Percentiles rank a stretch among this genome's conserved stretches.
These are phyloP conservation scores for Epinotia nisella DNA, from an alignment of 2,888 invertebrate genomes.

Conservation along the genomic window DNA sequence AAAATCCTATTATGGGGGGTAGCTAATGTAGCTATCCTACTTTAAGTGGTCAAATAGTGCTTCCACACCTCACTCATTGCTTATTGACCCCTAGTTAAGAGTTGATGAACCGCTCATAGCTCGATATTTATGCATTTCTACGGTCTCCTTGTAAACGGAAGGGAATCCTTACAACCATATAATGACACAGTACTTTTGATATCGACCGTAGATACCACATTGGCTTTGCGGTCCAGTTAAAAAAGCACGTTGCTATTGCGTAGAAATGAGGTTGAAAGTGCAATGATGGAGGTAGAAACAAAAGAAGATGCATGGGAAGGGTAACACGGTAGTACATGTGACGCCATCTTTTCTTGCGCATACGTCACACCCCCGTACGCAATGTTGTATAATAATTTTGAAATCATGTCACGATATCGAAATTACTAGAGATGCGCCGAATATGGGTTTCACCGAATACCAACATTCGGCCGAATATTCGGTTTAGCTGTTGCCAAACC, in stretches of 20 bases:
- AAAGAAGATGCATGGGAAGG: constrained; percentile 27
- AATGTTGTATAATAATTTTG: constrained; percentile 19
- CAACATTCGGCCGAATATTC: too few relatives aligned
- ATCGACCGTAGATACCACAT: constrained; percentile 57
- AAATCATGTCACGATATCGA: constrained; percentile 13
- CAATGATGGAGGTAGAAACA: not conserved
- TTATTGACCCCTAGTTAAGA: constrained; percentile 57
- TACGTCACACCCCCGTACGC: constrained; percentile 33
- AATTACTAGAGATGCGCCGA: too few relatives aligned
- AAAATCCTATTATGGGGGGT: constrained; percentile 43
- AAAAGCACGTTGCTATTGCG: not conserved
- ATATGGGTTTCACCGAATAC: too few relatives aligned
- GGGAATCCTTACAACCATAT: constrained; percentile 63
- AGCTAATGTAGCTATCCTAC: constrained; percentile 1
- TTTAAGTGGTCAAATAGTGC: constrained; percentile 41
- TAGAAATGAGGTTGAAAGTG: constrained; percentile 14
- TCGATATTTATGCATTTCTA: constrained; percentile 61
- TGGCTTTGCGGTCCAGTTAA: constrained; percentile 1
- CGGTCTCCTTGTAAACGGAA: constrained; percentile 65
- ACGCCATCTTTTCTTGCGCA: constrained; percentile 26
- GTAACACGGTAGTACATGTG: constrained; percentile 23
- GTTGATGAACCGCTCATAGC: constrained; percentile 60
- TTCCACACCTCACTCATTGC: constrained; percentile 50
- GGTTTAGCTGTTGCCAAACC: too few relatives aligned
- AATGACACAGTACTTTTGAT: constrained; percentile 61